Conservation (phyloP, 2,888 invertebrate species). For the Brachypterus glaber region DNA sequence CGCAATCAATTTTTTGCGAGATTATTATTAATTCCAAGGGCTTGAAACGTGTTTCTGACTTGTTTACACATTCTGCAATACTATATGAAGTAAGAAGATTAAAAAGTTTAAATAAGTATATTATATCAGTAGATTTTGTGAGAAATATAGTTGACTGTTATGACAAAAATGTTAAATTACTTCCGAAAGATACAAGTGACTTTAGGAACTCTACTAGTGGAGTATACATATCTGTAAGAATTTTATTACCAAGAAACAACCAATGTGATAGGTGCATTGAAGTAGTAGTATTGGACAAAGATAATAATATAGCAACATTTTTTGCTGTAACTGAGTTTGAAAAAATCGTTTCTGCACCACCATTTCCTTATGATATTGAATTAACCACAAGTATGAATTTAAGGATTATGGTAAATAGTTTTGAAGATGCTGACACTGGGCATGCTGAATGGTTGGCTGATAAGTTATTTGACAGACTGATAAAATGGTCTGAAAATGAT, state of each 20-base stretch:
- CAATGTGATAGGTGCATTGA: slow-evolving; percentile 30
- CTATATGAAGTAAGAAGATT: slow-evolving; percentile 34
- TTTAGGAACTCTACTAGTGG: slow-evolving; percentile 23
- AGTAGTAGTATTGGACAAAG: slow-evolving; percentile 39
- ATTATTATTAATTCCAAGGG: slow-evolving; percentile 23
- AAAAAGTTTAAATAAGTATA: slow-evolving; percentile 23
- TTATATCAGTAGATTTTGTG: slow-evolving; percentile 29
- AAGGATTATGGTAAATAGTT: slow-evolving; percentile 35
- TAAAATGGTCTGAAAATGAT: slow-evolving; percentile 52
- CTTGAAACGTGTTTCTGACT: slow-evolving; percentile 25
- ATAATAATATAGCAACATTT: slow-evolving; percentile 39
- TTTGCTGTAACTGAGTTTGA: slow-evolving; percentile 41
- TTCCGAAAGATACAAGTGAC: slow-evolving; percentile 21
- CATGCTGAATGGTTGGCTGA: slow-evolving; percentile 47
- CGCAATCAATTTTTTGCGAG: slow-evolving; percentile 29
- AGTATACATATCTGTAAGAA: slow-evolving; percentile 37
- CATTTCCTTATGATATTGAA: slow-evolving; percentile 43
- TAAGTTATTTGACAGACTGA: slow-evolving; percentile 49
- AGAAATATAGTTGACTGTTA: slow-evolving; percentile 28
- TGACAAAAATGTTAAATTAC: slow-evolving; percentile 28
- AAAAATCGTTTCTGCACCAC: slow-evolving; percentile 39
- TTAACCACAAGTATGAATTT: slow-evolving; percentile 31
- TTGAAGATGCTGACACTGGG: slow-evolving; percentile 38
- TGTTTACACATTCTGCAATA: slow-evolving; percentile 31
- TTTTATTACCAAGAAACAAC: slow-evolving; percentile 39